Evolutionary conservation across 2,113 vertebrate genomes (phyloP).

Genomic region (Gymnorhina tibicen): DNA sequence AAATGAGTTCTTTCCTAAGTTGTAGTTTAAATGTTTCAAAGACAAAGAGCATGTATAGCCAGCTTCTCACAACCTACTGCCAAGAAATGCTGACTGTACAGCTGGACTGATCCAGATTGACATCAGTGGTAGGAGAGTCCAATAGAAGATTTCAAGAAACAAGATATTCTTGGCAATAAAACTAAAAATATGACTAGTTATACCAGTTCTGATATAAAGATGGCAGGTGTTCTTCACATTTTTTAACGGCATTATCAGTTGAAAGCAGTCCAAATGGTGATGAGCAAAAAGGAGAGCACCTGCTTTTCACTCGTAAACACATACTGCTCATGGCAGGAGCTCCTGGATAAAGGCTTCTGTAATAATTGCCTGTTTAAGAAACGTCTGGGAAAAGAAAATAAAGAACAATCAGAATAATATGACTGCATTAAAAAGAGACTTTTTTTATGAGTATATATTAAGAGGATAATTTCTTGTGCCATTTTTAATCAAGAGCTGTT

Average conservation of each 20-base stretch:
- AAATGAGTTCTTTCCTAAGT: not conserved
- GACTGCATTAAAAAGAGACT: not conserved
- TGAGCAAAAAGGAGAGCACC: constrained; percentile 48
- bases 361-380: not conserved
- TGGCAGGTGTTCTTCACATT: constrained; percentile 21
- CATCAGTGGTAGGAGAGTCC: not conserved
- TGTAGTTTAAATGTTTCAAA: not conserved
- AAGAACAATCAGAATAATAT: not conserved
- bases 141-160: constrained; percentile 41
- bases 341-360: not conserved
- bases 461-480: not conserved
- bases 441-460: not conserved
- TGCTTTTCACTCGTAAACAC: constrained; percentile 35
- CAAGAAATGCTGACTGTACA: constrained; percentile 46
- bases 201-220: constrained; percentile 25
- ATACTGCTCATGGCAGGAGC: not conserved
- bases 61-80: not conserved
- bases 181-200: constrained; percentile 37
- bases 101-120: constrained; percentile 45
- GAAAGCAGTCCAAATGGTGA: constrained; percentile 39
- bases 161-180: constrained; percentile 46
- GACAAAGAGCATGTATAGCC: constrained; percentile 1
- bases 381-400: not conserved
- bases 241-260: constrained; percentile 34
- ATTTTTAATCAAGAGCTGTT: not conserved